Conservation (phyloP, 2,113 vertebrate genomes). For the Notiomystis cincta region DNA sequence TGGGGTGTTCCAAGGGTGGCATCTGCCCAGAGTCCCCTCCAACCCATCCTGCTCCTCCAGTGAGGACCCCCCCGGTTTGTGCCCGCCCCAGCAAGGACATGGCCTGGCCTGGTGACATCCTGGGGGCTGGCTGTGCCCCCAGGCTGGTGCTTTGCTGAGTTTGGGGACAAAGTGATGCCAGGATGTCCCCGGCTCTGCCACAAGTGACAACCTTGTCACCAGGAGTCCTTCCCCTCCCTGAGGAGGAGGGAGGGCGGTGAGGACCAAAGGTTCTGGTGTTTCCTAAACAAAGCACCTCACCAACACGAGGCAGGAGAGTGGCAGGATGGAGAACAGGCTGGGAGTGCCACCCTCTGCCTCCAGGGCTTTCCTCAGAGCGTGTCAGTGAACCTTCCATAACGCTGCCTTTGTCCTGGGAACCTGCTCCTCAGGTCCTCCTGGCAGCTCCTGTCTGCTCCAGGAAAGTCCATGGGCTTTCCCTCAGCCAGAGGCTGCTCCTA, state of each 20-base stretch:
- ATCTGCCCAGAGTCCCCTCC: background rate
- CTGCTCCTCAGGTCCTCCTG: constrained; percentile 4
- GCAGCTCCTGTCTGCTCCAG: background rate
- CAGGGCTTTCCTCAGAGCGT: background rate
- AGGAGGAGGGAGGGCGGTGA: rapidly evolving
- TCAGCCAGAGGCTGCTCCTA: background rate
- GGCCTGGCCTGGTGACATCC: rapidly evolving
- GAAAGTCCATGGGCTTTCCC: background rate
- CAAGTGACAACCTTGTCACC: background rate
- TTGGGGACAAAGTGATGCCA: rapidly evolving
- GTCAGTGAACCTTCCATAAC: background rate
- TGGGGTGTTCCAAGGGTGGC: background rate
- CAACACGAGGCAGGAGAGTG: background rate
- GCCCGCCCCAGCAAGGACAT: background rate
- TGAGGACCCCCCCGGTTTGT: background rate
- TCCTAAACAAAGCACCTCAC: background rate
- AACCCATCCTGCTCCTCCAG: background rate
- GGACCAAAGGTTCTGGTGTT: background rate
- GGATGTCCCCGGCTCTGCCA: background rate
- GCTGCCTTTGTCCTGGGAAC: constrained; percentile 26
- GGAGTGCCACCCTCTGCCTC: background rate
- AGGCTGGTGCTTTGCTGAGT: background rate
- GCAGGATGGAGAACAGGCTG: background rate
- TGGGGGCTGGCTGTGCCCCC: rapidly evolving
- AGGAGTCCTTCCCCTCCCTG: background rate